These are phyloP conservation scores for Drosophila arawakana DNA, from an alignment of 1,140 invertebrate genomes.

Conservation along the genomic window DNA sequence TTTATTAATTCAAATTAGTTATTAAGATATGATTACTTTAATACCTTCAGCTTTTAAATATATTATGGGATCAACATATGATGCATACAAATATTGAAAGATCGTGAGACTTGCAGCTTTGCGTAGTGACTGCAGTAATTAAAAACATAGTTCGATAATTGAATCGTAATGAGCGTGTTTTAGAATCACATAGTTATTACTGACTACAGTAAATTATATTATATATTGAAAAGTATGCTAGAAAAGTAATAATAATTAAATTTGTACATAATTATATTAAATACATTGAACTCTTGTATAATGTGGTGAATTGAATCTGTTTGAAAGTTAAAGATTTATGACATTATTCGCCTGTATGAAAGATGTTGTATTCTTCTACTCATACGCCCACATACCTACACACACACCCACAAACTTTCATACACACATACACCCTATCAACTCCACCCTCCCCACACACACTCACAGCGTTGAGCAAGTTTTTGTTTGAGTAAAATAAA, in stretches of 20 bases:
- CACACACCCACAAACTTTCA: neutral
- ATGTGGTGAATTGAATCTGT: neutral
- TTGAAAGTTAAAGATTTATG: neutral
- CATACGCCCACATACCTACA: neutral
- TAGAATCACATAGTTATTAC: too few relatives aligned
- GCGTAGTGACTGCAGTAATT: neutral
- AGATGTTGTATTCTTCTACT: constrained; percentile 17
- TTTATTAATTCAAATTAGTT: too few relatives aligned
- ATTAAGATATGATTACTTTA: too few relatives aligned
- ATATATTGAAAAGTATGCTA: too few relatives aligned
- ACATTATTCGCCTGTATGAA: constrained; percentile 44
- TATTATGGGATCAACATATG: too few relatives aligned
- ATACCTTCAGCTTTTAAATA: too few relatives aligned
- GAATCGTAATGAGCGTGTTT: neutral
- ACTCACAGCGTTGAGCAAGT: constrained; percentile 53
- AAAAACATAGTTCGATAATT: neutral
- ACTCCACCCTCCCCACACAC: neutral
- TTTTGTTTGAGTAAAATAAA: constrained; percentile 79
- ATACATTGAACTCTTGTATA: neutral
- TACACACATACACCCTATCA: neutral
- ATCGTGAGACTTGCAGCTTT: too few relatives aligned
- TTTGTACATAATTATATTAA: too few relatives aligned
- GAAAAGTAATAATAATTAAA: too few relatives aligned
- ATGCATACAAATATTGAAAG: too few relatives aligned
- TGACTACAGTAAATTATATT: too few relatives aligned